Evolutionary conservation across 2,888 invertebrate species (phyloP).

Genomic region (Pseudeuparius sepicola): DNA sequence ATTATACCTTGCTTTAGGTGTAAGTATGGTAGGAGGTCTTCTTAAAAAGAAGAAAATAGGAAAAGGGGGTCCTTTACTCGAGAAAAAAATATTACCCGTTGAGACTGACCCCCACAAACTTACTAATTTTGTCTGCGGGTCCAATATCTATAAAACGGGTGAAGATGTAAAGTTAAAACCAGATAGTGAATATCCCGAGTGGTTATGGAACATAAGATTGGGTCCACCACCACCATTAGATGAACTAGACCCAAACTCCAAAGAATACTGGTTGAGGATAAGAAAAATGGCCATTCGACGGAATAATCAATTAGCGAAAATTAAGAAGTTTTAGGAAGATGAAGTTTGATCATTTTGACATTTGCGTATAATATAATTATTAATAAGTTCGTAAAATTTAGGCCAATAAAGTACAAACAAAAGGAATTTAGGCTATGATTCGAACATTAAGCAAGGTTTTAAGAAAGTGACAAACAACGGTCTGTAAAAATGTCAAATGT

Average conservation of each 20-base stretch:
- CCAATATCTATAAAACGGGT: slow-evolving; percentile 70
- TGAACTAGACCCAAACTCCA: slow-evolving; percentile 67
- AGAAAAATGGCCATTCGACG: slow-evolving; percentile 53
- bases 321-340: slow-evolving; percentile 47
- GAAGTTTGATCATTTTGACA: too few species aligned
- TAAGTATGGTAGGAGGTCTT: slow-evolving; percentile 36
- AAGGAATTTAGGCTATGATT: slow-evolving; percentile 8
- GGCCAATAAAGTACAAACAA: slow-evolving; percentile 11
- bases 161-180: slow-evolving; percentile 68
- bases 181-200: slow-evolving; percentile 81
- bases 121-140: slow-evolving; percentile 71
- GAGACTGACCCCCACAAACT: slow-evolving; percentile 75
- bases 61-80: slow-evolving; percentile 50
- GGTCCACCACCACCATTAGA: slow-evolving; percentile 55
- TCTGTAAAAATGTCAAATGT: too few species aligned
- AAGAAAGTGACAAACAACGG: too few species aligned
- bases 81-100: slow-evolving; percentile 68
- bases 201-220: slow-evolving; percentile 73
- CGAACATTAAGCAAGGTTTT: too few species aligned
- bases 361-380: too few species aligned
- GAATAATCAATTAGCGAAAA: slow-evolving; percentile 51
- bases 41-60: slow-evolving; percentile 54
- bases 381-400: slow-evolving; percentile 13
- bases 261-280: slow-evolving; percentile 73
- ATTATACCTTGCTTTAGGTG: slow-evolving; percentile 29